Conservation (phyloP, 1,140 invertebrate genomes). For the Penaeus vannamei region DNA sequence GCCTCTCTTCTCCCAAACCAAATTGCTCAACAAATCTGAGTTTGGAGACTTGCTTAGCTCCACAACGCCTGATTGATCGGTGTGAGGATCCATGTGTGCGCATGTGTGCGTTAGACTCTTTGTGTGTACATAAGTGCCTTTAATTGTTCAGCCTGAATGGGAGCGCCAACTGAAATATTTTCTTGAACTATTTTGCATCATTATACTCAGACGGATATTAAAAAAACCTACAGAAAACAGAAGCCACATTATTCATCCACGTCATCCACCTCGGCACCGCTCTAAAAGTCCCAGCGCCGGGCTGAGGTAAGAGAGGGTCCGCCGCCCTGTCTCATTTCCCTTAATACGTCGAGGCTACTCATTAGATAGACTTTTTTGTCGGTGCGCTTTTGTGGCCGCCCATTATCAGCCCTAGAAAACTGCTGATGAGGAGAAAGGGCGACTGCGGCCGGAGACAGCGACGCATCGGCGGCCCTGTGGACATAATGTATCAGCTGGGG, state of each 20-base stretch:
- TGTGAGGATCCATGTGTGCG: conserved; percentile 1
- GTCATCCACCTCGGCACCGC: too few species aligned
- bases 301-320: too few species aligned
- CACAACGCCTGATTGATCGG: conserved; percentile 40
- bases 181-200: too few species aligned
- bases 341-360: not conserved
- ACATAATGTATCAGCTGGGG: not conserved
- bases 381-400: not conserved
- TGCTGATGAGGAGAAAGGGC: not conserved
- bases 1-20: conserved; percentile 21
- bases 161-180: too few species aligned
- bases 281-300: too few species aligned
- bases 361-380: not conserved
- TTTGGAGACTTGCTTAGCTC: conserved; percentile 52
- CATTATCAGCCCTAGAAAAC: not conserved
- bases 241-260: too few species aligned
- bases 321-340: too few species aligned
- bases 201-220: too few species aligned
- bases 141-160: not conserved
- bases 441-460: not conserved
- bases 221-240: too few species aligned
- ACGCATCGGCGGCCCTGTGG: too few species aligned
- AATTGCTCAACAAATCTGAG: conserved; percentile 54
- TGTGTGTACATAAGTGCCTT: not conserved
- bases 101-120: conserved; percentile 5